phyloP scores from a whole-genome alignment of 2,888 invertebrate genomes.

The Oscheius sp. region DNA sequence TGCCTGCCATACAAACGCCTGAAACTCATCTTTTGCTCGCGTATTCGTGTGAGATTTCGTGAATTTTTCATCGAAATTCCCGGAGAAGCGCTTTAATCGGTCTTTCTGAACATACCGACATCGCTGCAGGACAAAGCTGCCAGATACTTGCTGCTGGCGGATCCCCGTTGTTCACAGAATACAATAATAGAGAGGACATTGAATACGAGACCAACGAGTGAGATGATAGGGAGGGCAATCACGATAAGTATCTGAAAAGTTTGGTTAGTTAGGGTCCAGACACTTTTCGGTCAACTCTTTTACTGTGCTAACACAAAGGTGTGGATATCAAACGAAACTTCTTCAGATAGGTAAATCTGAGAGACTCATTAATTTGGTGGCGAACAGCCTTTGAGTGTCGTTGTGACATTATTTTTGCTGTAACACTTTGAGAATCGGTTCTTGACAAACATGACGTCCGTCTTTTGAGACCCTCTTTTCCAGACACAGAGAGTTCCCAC shows the following conservation, averaged over 20 bases:
- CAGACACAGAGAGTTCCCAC: conserved; percentile 6
- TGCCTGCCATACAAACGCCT: conserved; percentile 68
- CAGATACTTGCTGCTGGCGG: conserved; percentile 59
- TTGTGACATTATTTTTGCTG: too few species aligned
- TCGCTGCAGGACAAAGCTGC: conserved; percentile 64
- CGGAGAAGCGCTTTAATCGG: conserved; percentile 6
- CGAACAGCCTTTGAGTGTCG: too few species aligned
- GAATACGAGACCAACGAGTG: conserved; percentile 61
- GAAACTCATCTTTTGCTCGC: conserved; percentile 39
- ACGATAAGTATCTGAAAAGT: conserved; percentile 53
- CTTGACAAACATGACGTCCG: too few species aligned
- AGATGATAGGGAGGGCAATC: conserved; percentile 54
- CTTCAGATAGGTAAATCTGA: too few species aligned
- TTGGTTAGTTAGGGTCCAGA: too few species aligned
- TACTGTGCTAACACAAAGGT: too few species aligned
- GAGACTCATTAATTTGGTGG: too few species aligned
- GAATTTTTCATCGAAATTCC: conserved; percentile 7
- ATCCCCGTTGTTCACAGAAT: conserved; percentile 53
- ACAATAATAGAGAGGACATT: conserved; percentile 64
- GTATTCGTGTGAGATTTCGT: not conserved
- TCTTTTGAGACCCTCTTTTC: too few species aligned
- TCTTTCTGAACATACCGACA: conserved; percentile 52
- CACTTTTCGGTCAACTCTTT: too few species aligned
- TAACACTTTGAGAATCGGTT: too few species aligned
- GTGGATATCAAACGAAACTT: too few species aligned